Base-by-base conservation (phyloP, 2,797 vertebrate species). In the Heterohyrax brucei region DNA sequence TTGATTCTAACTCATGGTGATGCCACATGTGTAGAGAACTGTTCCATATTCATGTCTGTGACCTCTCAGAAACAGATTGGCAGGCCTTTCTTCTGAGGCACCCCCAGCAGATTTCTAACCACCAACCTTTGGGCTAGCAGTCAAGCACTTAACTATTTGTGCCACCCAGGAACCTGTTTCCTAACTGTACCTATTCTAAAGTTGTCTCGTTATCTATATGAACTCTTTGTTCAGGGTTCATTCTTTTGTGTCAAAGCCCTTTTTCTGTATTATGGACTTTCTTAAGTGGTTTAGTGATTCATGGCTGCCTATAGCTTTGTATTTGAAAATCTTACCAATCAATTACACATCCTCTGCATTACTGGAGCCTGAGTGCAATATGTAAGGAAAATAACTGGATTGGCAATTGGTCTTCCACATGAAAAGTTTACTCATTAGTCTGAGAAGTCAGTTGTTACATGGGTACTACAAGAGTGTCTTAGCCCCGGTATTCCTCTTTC, bases 251-350 rank as follows among this genome's bases (percentile, higher is more conserved):
- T 81, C 76, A 68, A 59, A 53, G 61, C 10, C 48, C 75, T 5
- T 0, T 9, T 89, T 28, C 53, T 87, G 0, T 91, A 61, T 80
- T 81, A 53, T 21, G 86, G 75, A 80, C 39, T 76, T 89, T 64
- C 30, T 73, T 72, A 50, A 89, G 64, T 75, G 80, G 19, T 39
- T 61, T 46, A 48, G 6, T n/a, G 16, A 1, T 81, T 95, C 22
- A 64, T 94, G 26, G 26, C 24, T 89, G 18, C 46, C 30, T 59
- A 1, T 50, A 70, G 21, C 44, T 90, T 81, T 87, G 78, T 64
- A 64, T 93, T 81, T 95, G 94, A 96, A 72, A 95, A 44, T 80
- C 77, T 39, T 39, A 39, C 39, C 39, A 39, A 84, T 18, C 3
- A 0, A 77, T 87, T 18, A 6, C 44, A 22, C 73, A 30, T 5